Percentiles rank a stretch among this genome's conserved stretches.
phyloP scores from a whole-genome alignment of 2,797 vertebrate species.

The Melanotaenia nigrans region DNA sequence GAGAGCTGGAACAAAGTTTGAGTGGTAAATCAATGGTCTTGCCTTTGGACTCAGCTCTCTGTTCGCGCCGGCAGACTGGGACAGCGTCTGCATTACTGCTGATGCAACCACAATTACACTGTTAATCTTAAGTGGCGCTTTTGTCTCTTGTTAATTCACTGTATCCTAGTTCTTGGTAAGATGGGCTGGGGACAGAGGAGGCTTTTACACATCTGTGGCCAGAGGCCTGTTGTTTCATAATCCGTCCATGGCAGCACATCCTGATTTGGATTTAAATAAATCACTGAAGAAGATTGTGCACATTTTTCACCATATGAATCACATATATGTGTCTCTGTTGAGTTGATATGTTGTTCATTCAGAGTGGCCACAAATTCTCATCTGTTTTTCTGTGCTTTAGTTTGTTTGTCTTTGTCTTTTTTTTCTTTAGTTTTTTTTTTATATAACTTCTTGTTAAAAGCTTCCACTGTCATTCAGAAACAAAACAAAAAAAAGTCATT shows the following conservation, averaged over 20 bases:
- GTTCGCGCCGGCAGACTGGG: too few species aligned
- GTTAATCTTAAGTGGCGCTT: neutral
- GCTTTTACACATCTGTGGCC: neutral
- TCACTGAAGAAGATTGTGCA: slow-evolving; percentile 19
- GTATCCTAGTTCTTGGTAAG: neutral
- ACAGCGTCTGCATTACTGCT: neutral
- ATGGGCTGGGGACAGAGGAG: neutral
- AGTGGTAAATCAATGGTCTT: neutral
- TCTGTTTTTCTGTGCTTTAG: slow-evolving; percentile 11
- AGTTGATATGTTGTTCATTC: slow-evolving; percentile 38
- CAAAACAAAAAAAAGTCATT: slow-evolving; percentile 9
- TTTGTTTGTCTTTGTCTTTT: neutral
- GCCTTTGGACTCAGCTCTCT: neutral
- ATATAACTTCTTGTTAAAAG: slow-evolving; percentile 4
- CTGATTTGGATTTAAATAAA: slow-evolving; percentile 50
- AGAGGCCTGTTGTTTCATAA: neutral
- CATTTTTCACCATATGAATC: slow-evolving; percentile 33
- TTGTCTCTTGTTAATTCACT: neutral
- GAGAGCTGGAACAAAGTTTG: too few species aligned
- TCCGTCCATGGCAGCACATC: neutral
- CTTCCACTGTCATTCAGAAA: slow-evolving; percentile 1
- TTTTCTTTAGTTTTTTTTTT: neutral
- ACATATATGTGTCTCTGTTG: slow-evolving; percentile 27
- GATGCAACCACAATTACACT: neutral
- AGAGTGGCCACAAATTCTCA: slow-evolving; percentile 36